These are phyloP conservation scores for Tenthredo mesomela DNA, from an alignment of 2,888 invertebrate species.

Conservation along the genomic window DNA sequence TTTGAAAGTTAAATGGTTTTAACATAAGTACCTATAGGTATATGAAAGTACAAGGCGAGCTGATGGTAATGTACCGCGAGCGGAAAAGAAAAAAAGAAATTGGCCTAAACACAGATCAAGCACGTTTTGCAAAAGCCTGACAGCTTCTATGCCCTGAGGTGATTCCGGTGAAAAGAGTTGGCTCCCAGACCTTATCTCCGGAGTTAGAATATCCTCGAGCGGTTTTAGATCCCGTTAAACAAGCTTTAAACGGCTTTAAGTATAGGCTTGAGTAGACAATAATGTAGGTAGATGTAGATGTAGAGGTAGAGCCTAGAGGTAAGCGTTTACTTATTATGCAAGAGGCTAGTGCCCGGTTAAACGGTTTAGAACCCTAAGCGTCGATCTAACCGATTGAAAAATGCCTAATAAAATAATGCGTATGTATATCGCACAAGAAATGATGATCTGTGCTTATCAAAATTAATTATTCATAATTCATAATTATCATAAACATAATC, in stretches of 20 bases:
- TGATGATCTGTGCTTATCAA: not conserved
- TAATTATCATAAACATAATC: too few species aligned
- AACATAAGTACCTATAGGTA: too few species aligned
- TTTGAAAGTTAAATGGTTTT: too few species aligned
- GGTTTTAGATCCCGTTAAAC: conserved; percentile 8
- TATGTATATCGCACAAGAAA: not conserved
- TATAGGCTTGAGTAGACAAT: conserved; percentile 15
- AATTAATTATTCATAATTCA: not conserved
- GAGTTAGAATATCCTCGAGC: conserved; percentile 22
- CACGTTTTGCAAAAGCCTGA: not conserved
- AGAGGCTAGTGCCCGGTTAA: not conserved
- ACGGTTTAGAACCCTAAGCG: not conserved
- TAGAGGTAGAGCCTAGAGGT: too few species aligned
- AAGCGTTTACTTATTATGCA: not conserved
- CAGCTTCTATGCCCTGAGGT: not conserved
- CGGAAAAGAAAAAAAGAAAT: not conserved
- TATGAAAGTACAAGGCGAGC: not conserved
- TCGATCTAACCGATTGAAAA: not conserved
- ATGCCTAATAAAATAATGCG: too few species aligned
- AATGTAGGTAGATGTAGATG: too few species aligned
- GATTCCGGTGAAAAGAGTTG: not conserved
- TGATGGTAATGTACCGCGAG: too few species aligned
- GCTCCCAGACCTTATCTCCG: conserved; percentile 10
- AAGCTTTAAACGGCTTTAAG: conserved; percentile 14
- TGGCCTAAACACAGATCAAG: not conserved